These are phyloP conservation scores for Tinamus guttatus DNA, from an alignment of 2,113 vertebrate genomes.

Conservation along the genomic window DNA sequence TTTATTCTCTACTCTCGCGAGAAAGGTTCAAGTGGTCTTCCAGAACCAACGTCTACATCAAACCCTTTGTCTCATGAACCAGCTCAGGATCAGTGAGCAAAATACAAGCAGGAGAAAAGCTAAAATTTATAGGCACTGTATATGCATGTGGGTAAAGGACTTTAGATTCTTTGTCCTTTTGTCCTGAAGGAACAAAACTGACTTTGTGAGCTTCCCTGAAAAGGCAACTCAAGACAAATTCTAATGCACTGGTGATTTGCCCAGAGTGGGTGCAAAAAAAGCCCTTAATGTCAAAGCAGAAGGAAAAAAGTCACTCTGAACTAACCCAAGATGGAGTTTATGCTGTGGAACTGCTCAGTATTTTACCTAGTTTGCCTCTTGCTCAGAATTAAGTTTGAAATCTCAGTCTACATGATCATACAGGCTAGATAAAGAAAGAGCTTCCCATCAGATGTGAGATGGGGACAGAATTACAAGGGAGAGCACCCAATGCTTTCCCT, in stretches of 20 bases:
- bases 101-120: neutral
- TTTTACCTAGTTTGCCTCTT: neutral
- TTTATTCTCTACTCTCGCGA: neutral
- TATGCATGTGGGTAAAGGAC: neutral
- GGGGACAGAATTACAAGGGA: neutral
- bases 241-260: neutral
- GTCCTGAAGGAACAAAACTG: neutral
- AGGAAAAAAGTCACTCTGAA: neutral
- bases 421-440: neutral
- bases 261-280: neutral
- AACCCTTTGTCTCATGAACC: neutral
- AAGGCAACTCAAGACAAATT: neutral
- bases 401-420: neutral
- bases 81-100: neutral
- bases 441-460: neutral
- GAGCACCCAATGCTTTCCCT: neutral
- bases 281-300: neutral
- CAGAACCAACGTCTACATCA: neutral
- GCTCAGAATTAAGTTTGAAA: neutral
- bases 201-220: neutral
- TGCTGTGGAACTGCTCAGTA: neutral
- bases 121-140: neutral
- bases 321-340: neutral
- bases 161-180: slow-evolving; percentile 4
- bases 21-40: neutral